Evolutionary conservation across 2,888 invertebrate genomes (phyloP), one percentile per base, ranked within the genome.

Genomic region (Drosophila fulvimacula): DNA sequence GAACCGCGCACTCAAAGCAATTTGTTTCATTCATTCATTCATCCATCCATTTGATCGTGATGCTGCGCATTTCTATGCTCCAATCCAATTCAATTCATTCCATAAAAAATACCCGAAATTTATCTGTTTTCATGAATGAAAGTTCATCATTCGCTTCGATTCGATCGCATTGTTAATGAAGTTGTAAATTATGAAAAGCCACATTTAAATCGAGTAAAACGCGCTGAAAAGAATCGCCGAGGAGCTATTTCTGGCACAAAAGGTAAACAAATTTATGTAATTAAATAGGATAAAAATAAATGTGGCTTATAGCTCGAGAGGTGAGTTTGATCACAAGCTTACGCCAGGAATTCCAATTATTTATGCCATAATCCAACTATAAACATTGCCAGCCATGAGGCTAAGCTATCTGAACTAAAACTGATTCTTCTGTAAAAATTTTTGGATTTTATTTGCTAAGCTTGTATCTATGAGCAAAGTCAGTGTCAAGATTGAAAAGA

Each of bases 11-110:
- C 62, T 73, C 73, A 79, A 77, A 72, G 77, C 78, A 85, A 83
- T 83, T 85, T 85, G 85, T 69, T 82, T 81, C 79, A 84, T 79
- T 84, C 82, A 79, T 82, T 55, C 76, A 71, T 56, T 49, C 60
- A 56, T 49, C 49, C 56, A 72, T 46, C 27, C 62, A 41, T 39
- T 64, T 44, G 53, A 68, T 80, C 73, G 39, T 82, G 82, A 83
- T 76, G 53, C 55, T 57, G 79, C 83, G 82, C 53, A 73, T 83
- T 83, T 81, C 63, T 57, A 62, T 38, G 39, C 56, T 53, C 56
- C 59, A 76, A 60, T 61, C 42, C 44, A 44, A 38, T 27, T 13
- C 71, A 60, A 46, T 48, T 46, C 46, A 51, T 19, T 27, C 44
- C 36, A 27, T 17, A 27, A 17, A 9, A 24, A 17, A 24, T 39